Evolutionary conservation across 2,113 vertebrate species (phyloP), one percentile per base, ranked within the genome.

Genomic region (Clinocottus analis): DNA sequence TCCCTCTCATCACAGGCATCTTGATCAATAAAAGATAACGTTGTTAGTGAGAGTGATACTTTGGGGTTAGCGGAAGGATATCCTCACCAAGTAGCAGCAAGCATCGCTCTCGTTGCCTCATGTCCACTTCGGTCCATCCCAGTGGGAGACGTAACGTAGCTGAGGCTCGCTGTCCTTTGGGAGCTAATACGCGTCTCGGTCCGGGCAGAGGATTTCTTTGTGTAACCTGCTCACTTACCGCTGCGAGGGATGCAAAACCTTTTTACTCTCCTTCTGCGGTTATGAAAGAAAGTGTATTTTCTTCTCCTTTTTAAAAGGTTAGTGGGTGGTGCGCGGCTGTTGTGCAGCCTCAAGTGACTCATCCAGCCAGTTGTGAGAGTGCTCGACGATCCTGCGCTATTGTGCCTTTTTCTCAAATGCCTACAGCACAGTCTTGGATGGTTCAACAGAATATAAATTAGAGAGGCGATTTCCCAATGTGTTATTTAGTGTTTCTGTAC

Each of bases 191-290:
- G 56, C 85, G 65, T 74, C 64, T 61, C 33, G 33, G 75, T 80
- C 64, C n/a, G 11, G 11, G 33, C 16, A 23, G 59, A 58, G 66
- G 29, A 43, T 72, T 80, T 84, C 79, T 91, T 91, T 91, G 85
- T 89, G 51, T 45, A 49, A 78, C 45, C 35, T 65, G 75, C 65
- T 85, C 69, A 37, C 78, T 86, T 73, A 41, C 83, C 81, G 91
- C 87, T 88, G 72, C 76, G 79, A 91, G 81, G 87, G 88, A 91
- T 85, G 83, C 78, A 58, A 79, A 86, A 29, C 66, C 83, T 82
- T 87, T 91, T 94, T 78, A 83, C 79, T 78, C 31, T 60, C n/a
- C 64, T 55, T 74, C 67, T 64, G 71, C 10, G n/a, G 73, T 70
- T 82, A 90, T 91, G 82, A 89, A 90, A 92, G 80, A 59, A 58